A percentile compares a stretch with the other conserved stretches of the same genome.
Conservation (phyloP, 2,888 invertebrate species). For the Deilephila porcellus region DNA sequence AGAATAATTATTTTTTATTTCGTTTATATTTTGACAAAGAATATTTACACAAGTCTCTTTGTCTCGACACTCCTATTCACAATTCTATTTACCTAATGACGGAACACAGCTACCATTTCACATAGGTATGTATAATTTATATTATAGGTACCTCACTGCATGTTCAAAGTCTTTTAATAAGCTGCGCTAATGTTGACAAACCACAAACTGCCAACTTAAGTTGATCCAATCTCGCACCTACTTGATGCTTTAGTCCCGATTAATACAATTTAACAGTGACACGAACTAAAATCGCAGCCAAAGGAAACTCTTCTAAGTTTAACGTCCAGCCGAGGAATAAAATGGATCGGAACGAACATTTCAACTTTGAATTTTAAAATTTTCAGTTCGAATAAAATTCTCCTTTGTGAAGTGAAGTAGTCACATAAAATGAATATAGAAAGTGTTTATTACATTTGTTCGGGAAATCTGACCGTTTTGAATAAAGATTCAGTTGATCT, state of each 20-base stretch:
- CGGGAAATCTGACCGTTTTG: neutral
- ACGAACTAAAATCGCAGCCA: neutral
- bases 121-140: no score
- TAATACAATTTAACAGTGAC: neutral
- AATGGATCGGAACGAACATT: conserved; percentile 11
- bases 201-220: neutral
- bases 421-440: neutral
- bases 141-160: no score
- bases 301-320: neutral
- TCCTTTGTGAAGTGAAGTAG: neutral
- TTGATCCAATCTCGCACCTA: neutral
- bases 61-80: no score
- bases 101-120: no score
- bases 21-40: no score
- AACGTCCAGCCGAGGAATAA: neutral
- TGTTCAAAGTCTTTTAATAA: neutral
- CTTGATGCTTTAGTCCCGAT: neutral
- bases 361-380: neutral
- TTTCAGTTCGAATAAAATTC: neutral
- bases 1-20: no score
- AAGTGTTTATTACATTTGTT: neutral
- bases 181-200: neutral
- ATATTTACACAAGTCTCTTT: no score
- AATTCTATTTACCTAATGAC: no score
- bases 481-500: neutral